Percentiles rank a stretch among this genome's conserved stretches.
Conservation (phyloP, 2,797 vertebrate species). For the Catharus ustulatus region DNA sequence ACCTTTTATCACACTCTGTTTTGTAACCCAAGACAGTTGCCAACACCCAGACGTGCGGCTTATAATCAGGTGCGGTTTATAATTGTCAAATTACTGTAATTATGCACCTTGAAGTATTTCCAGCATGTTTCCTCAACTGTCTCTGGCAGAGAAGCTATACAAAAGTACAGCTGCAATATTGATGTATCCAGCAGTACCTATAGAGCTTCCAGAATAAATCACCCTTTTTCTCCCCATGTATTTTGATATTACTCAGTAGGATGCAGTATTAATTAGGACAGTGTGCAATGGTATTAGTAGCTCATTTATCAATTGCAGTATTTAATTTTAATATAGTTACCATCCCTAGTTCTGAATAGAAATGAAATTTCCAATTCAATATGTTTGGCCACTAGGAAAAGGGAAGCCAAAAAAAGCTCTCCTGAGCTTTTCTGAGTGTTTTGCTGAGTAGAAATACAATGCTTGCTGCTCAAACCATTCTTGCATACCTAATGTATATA, state of each 20-base stretch:
- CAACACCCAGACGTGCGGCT: no score
- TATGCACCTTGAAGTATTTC: background rate
- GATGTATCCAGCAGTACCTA: background rate
- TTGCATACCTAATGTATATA: background rate
- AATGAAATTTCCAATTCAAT: background rate
- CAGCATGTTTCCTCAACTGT: background rate
- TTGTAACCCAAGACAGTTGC: no score
- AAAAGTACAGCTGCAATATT: background rate
- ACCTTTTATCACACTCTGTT: no score
- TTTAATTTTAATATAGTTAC: background rate
- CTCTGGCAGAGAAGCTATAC: background rate
- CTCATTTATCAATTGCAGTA: background rate
- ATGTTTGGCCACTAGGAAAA: background rate
- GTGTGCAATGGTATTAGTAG: background rate
- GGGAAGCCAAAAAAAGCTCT: background rate
- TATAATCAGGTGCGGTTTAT: no score
- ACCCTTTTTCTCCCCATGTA: background rate
- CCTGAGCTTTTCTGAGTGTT: background rate
- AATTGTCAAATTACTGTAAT: background rate
- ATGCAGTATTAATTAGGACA: background rate
- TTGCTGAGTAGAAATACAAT: background rate
- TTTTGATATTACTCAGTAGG: background rate
- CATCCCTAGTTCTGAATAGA: background rate
- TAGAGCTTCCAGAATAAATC: background rate
- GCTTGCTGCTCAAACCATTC: background rate